A percentile compares a stretch with the other conserved stretches of the same genome.
These are phyloP conservation scores for Siniperca undulata DNA, from an alignment of 2,797 vertebrate species.

Conservation along the genomic window DNA sequence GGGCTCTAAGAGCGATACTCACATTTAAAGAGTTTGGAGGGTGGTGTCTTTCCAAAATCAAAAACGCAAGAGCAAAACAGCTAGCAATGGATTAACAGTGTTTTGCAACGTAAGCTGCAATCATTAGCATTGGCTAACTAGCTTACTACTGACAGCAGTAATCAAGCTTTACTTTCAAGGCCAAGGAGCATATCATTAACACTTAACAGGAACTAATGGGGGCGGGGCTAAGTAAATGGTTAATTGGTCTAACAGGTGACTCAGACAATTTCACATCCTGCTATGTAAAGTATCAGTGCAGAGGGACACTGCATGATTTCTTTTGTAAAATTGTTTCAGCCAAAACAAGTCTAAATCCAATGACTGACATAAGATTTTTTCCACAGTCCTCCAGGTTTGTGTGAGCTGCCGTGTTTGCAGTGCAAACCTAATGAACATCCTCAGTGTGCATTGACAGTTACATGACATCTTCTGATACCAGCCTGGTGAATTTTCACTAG, in stretches of 20 bases:
- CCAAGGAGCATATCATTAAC: background rate
- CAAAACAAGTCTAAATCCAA: background rate
- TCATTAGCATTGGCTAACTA: background rate
- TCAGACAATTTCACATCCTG: background rate
- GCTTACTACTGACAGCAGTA: background rate
- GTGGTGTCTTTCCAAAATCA: background rate
- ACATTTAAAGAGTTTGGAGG: background rate
- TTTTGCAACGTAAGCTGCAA: no score
- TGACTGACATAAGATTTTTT: conserved; percentile 3
- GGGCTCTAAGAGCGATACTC: background rate
- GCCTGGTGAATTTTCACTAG: conserved; percentile 7
- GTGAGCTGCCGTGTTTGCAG: background rate
- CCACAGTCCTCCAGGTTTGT: background rate
- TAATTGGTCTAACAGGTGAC: background rate
- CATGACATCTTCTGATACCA: conserved; percentile 10
- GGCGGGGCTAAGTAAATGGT: background rate
- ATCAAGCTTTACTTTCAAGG: background rate
- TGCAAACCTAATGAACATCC: conserved; percentile 17
- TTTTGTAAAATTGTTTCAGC: background rate
- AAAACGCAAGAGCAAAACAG: background rate
- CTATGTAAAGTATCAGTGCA: background rate
- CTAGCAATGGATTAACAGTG: background rate
- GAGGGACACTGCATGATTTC: background rate
- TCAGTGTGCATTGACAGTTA: conserved; percentile 2
- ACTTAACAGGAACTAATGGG: background rate